Percentiles rank a stretch among this genome's conserved stretches.
These are phyloP conservation scores for Ennomos quercinarius DNA, from an alignment of 2,888 invertebrate species.

Conservation along the genomic window DNA sequence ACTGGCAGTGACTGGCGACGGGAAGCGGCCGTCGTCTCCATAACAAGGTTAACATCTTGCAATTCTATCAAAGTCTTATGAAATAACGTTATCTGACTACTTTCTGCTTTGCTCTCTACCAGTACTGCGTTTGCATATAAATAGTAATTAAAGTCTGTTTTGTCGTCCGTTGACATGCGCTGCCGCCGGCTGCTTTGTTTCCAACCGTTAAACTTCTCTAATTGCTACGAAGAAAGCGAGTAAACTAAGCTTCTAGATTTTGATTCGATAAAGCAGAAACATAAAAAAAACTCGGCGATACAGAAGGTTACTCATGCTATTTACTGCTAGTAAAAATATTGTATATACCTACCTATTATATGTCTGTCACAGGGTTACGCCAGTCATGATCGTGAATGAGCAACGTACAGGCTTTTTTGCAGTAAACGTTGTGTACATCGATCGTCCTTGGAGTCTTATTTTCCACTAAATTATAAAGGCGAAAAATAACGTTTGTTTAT, in stretches of 20 bases:
- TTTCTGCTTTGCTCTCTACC: constrained; percentile 42
- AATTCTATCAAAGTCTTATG: constrained; percentile 68
- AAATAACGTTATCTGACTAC: constrained; percentile 62
- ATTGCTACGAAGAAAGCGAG: constrained; percentile 23
- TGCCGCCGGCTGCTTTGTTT: constrained; percentile 31
- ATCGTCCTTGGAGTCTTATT: constrained; percentile 26
- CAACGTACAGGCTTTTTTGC: constrained; percentile 26
- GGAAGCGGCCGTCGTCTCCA: constrained; percentile 59
- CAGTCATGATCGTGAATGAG: constrained; percentile 36
- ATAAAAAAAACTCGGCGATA: constrained; percentile 9
- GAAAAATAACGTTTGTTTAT: constrained; percentile 27
- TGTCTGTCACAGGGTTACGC: constrained; percentile 30
- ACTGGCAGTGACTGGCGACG: constrained; percentile 56
- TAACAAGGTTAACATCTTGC: constrained; percentile 73
- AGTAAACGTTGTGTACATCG: constrained; percentile 22
- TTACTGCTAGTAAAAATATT: constrained; percentile 24
- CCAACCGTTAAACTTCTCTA: constrained; percentile 38
- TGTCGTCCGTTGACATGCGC: constrained; percentile 28
- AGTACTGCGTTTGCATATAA: constrained; percentile 45
- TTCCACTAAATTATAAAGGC: constrained; percentile 30
- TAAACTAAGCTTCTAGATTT: constrained; percentile 3
- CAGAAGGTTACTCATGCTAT: constrained; percentile 19
- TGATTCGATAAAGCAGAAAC: constrained; percentile 3
- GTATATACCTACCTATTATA: too few species aligned
- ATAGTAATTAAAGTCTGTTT: constrained; percentile 47